Conservation (phyloP, 2,888 invertebrate genomes). For the Phyto melanocephala region DNA sequence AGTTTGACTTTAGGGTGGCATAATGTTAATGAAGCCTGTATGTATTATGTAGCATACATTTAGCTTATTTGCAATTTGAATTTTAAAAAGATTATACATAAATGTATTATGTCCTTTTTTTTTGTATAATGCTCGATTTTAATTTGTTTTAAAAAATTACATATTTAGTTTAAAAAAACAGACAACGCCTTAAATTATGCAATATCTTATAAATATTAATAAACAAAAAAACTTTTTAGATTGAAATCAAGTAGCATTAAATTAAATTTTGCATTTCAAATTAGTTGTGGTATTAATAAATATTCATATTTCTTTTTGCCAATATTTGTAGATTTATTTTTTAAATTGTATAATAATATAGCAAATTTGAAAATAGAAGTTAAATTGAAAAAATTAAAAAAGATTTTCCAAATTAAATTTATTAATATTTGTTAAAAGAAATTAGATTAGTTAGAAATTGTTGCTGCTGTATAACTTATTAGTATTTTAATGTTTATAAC, state of each 20-base stretch:
- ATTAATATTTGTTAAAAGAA: no score
- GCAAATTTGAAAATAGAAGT: no score
- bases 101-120: conserved; percentile 31
- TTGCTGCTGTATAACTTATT: no score
- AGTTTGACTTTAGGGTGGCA: conserved; percentile 1
- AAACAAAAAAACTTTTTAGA: not conserved
- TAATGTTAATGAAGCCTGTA: conserved; percentile 16
- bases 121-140: conserved; percentile 17
- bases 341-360: no score
- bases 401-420: no score
- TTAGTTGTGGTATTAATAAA: not conserved
- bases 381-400: no score
- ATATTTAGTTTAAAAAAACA: not conserved
- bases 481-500: no score
- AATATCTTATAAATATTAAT: conserved; percentile 8
- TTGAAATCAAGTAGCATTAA: conserved; percentile 29
- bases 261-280: conserved; percentile 27
- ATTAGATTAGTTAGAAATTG: no score
- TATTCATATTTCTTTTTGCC: no score
- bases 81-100: conserved; percentile 40
- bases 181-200: conserved; percentile 37
- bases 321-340: no score
- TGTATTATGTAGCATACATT: not conserved
- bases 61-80: conserved; percentile 47
- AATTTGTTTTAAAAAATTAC: conserved; percentile 16